These are phyloP conservation scores for Trilocha varians DNA, from an alignment of 2,888 invertebrate species.

Conservation along the genomic window DNA sequence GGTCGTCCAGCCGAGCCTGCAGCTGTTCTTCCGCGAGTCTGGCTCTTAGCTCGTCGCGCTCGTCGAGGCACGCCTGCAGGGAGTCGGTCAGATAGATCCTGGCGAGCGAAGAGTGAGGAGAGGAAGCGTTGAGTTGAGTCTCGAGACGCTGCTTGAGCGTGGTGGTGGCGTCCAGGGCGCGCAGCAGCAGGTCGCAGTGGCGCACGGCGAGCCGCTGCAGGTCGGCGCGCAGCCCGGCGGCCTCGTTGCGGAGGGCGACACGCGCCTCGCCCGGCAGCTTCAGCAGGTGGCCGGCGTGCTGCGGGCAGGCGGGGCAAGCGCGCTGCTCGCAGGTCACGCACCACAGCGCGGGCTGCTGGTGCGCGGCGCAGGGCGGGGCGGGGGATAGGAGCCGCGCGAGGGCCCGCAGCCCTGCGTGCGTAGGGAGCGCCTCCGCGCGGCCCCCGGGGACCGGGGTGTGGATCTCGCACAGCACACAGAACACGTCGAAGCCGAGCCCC, in stretches of 20 bases:
- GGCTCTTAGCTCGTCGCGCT: conserved; percentile 78
- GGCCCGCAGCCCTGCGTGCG: conserved; percentile 78
- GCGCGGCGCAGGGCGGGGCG: conserved; percentile 70
- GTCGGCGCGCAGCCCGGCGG: conserved; percentile 68
- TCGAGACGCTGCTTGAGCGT: conserved; percentile 83
- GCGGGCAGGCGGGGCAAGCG: conserved; percentile 79
- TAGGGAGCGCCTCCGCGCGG: conserved; percentile 78
- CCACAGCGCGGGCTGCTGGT: conserved; percentile 82
- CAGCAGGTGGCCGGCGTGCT: conserved; percentile 76
- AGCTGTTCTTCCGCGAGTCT: conserved; percentile 81
- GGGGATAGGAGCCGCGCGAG: conserved; percentile 57
- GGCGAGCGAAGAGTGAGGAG: conserved; percentile 81
- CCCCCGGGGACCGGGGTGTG: conserved; percentile 79
- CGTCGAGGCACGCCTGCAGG: conserved; percentile 74
- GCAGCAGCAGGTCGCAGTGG: conserved; percentile 81
- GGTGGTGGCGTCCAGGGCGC: conserved; percentile 82
- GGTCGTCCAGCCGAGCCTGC: conserved; percentile 74
- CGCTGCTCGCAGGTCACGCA: conserved; percentile 78
- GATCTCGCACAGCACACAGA: conserved; percentile 84
- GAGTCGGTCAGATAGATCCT: conserved; percentile 78
- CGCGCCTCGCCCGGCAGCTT: conserved; percentile 75
- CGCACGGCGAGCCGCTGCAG: conserved; percentile 78
- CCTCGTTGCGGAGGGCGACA: conserved; percentile 63
- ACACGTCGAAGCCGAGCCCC: conserved; percentile 78
- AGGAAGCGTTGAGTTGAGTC: conserved; percentile 83